These are phyloP conservation scores for Digitonthophagus gazella DNA, from an alignment of 2,888 invertebrate species.

Conservation along the genomic window DNA sequence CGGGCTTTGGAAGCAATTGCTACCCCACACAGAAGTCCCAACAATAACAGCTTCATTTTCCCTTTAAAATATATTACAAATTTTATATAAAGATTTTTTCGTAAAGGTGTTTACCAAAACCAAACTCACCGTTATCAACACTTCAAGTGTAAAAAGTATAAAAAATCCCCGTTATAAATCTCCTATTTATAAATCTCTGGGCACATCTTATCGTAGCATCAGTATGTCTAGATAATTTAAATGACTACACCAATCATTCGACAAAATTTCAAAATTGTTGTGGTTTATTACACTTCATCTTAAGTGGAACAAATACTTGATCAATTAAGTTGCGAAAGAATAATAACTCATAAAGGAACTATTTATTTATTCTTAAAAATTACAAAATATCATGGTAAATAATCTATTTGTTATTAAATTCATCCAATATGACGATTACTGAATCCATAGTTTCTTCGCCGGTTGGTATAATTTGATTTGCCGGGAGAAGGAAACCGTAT, in stretches of 20 bases:
- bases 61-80: too few relatives aligned
- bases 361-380: neutral
- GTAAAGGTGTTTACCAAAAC: neutral
- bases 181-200: neutral
- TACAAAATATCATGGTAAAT: neutral
- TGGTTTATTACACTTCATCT: neutral
- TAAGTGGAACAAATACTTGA: neutral
- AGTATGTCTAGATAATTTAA: neutral
- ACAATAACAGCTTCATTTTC: constrained; percentile 17
- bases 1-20: constrained; percentile 24
- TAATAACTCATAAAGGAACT: too few relatives aligned
- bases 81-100: constrained; percentile 1
- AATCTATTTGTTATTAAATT: constrained; percentile 41
- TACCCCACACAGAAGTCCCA: constrained; percentile 14
- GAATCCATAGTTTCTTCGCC: constrained; percentile 60
- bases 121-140: neutral
- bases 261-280: neutral
- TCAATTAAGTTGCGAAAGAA: too few relatives aligned
- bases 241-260: neutral
- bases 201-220: neutral
- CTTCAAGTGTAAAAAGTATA: neutral
- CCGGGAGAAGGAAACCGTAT: constrained; percentile 68
- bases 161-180: constrained; percentile 5
- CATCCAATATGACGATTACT: constrained; percentile 54
- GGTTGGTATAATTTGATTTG: constrained; percentile 61